Base-by-base conservation (phyloP, 2,888 invertebrate genomes). In the Erynnis tages region DNA sequence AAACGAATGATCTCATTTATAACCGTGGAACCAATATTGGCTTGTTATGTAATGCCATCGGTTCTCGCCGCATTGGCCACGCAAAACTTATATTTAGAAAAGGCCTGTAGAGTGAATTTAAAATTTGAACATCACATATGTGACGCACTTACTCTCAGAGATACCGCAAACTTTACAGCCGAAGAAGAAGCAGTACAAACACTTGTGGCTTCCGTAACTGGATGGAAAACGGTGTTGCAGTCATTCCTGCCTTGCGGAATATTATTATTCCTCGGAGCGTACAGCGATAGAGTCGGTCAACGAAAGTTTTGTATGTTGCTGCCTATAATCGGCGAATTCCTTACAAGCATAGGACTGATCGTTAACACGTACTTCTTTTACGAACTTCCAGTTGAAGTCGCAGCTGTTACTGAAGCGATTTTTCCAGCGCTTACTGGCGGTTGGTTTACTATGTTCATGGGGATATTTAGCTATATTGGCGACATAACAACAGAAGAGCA, bases 391-490 rank as follows among this genome's bases (percentile, higher is more conserved):
- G 94, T 96, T 91, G 96, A 96, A 83, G 94, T 92, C 1, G 94
- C 94, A 10, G 96, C 94, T 0, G 91, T 95, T 3, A 93, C 94
- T 0, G 96, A 96, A 77, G 94, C 95, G 0, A 90, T 96, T 58
- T 95, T 95, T 77, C 96, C 96, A 1, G 95, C 95, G 0, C 69
- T 96, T 4, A 95, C 95, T 0, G 94, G 96, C 6, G 96, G 96
- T 5, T 96, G 96, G 96, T 95, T 95, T 73, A 95, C 95, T 21
- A 95, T 96, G 95, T 93, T 96, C 65, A 96, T 96, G 95, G 95
- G 95, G 13, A 93, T 96, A 59, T 95, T 97, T 82, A 95, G 96
- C 81, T 97, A 97, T 73, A 94, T 97, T 54, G 95, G 94, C 1
- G 96, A 97, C 71, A 94, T 96, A 10, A 96, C 97, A 2, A 93